Base-by-base conservation (phyloP, 1,140 invertebrate genomes). In the Aphelenchoides avenae region DNA sequence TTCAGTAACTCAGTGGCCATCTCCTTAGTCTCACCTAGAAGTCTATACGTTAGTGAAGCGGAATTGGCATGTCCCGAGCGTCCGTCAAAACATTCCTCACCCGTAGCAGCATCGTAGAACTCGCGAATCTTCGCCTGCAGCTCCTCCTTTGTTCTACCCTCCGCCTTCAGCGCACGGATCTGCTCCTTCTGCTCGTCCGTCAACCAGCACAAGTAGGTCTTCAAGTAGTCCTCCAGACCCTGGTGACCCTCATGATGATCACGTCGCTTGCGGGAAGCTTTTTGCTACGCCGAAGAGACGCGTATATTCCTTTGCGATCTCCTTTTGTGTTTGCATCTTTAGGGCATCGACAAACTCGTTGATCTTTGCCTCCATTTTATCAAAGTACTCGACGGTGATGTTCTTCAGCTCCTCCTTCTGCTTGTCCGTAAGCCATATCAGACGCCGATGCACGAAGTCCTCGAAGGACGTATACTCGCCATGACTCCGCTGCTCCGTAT, bases 321-420 rank as follows among this genome's bases (percentile, higher is more conserved):
- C 36, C 22, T 64, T 64, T 56, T 68, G 69, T 36, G 48, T 39
- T 40, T 70, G 60, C 15, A 70, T 68, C 5, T 34, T 24, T 15
- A 68, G 20, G 29, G 29, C 15, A 20, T 4, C 46, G 5, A 63
- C 22, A 15, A 46, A 53, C 48, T 66, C 68, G 3, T 54, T 22
- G 9, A 52, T 39, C 22, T 68, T 68, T 27, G 37, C 34, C 11
- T 34, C 24, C 18, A 68, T 9, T 36, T 54, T 51, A 22, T 39
- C 20, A 2, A 24, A 15, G 5, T 48, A 29, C 20, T 37, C 44
- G 7, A 40, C 40, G 24, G 52, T 63, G 15, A 66, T 31, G 5
- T 36, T 27, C 11, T 52, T 33, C 42, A 66, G 37, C 11, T 70
- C 37, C 27, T 59, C 60, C 41, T 68, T 60, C 37, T 66, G 64